Percentiles rank a stretch among this genome's conserved stretches.
Evolutionary conservation across 1,140 invertebrate species (phyloP).

Genomic region (Bombus balteatus): DNA sequence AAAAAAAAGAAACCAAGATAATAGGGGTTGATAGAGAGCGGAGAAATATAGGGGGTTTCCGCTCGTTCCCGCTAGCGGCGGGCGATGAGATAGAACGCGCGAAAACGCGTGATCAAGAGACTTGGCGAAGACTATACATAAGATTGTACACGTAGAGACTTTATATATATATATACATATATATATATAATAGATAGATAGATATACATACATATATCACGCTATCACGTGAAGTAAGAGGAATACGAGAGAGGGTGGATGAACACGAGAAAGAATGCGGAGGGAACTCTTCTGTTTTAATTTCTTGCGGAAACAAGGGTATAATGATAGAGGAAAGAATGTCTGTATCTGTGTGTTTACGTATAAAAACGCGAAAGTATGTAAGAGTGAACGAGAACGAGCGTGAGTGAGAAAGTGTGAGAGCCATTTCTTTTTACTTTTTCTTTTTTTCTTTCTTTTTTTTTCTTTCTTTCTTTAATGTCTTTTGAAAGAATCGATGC

Average conservation of each 20-base stretch:
- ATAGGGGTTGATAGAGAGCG: background rate
- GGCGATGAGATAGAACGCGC: conserved; percentile 6
- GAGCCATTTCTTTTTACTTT: conserved; percentile 8
- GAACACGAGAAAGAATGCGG: conserved; percentile 19
- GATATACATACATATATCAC: conserved; percentile 28
- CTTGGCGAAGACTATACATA: conserved; percentile 30
- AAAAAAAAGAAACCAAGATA: too few species aligned
- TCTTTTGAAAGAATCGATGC: conserved; percentile 47
- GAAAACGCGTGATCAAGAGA: conserved; percentile 14
- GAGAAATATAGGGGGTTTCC: background rate
- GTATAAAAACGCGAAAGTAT: background rate
- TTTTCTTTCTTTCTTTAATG: background rate
- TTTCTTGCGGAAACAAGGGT: conserved; percentile 73
- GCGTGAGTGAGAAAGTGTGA: background rate
- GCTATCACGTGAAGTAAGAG: conserved; percentile 16
- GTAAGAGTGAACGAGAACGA: background rate
- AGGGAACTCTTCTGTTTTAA: conserved; percentile 48
- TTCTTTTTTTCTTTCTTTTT: background rate
- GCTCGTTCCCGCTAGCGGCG: conserved; percentile 1
- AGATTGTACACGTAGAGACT: conserved; percentile 50
- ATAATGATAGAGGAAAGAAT: conserved; percentile 33
- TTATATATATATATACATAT: conserved; percentile 22
- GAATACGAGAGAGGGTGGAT: conserved; percentile 44
- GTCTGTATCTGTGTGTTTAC: background rate
- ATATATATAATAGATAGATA: conserved; percentile 14